These are phyloP conservation scores for Pelmatolapia mariae DNA, from an alignment of 2,113 vertebrate species.

Conservation along the genomic window DNA sequence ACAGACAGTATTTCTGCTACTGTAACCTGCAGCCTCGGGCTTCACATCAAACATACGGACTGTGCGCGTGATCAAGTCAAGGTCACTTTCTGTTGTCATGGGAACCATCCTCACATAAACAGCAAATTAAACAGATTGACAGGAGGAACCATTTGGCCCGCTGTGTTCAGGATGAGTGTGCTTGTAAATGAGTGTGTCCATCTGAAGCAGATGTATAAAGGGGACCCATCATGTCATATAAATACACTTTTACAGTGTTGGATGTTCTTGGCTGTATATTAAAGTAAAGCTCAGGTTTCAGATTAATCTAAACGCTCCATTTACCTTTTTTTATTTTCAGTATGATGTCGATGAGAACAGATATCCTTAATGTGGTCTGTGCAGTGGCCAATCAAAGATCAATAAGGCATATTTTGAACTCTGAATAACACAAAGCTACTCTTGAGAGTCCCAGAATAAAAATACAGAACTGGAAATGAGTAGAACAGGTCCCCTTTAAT, in stretches of 20 bases:
- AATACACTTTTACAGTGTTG: background rate
- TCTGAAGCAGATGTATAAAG: background rate
- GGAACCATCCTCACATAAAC: background rate
- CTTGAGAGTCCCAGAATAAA: background rate
- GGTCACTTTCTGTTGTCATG: background rate
- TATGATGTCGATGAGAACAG: background rate
- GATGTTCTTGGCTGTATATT: background rate
- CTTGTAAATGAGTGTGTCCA: background rate
- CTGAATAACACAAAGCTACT: background rate
- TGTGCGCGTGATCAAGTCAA: background rate
- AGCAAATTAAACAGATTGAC: background rate
- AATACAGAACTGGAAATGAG: background rate
- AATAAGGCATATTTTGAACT: background rate
- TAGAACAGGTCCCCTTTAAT: background rate
- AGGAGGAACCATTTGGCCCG: slow-evolving; percentile 19
- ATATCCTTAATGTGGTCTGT: background rate
- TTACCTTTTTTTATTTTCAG: background rate
- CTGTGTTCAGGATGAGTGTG: background rate
- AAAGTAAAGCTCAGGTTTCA: background rate
- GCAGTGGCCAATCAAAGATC: background rate
- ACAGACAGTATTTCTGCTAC: background rate
- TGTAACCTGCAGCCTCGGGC: background rate
- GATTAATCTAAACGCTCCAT: background rate
- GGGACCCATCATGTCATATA: background rate
- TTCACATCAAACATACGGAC: background rate